Conservation (phyloP, 2,797 vertebrate genomes). For the Urophycis tenuis region DNA sequence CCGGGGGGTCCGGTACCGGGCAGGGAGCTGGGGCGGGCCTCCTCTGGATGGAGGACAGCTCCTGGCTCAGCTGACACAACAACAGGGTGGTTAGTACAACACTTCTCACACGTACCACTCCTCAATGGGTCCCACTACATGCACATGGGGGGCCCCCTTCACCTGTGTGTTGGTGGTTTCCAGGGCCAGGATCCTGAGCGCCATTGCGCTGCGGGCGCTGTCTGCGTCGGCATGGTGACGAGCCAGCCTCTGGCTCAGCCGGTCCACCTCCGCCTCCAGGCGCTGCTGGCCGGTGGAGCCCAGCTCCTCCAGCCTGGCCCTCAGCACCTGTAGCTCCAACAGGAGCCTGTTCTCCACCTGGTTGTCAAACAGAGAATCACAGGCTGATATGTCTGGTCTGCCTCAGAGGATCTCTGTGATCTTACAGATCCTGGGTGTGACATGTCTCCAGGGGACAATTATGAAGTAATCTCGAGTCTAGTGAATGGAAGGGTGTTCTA, state of each 20-base stretch:
- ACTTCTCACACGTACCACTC: too few species aligned
- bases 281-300: conserved; percentile 15
- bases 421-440: too few species aligned
- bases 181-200: conserved; percentile 38
- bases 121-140: too few species aligned
- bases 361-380: background rate
- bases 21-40: conserved; percentile 30
- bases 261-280: conserved; percentile 38
- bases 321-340: conserved; percentile 36
- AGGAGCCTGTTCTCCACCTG: conserved; percentile 45
- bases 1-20: conserved; percentile 17
- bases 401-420: too few species aligned
- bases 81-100: too few species aligned
- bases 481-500: too few species aligned
- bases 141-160: background rate
- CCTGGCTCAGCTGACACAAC: conserved; percentile 48
- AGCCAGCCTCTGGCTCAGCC: conserved; percentile 27
- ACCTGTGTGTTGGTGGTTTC: conserved; percentile 55
- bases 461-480: too few species aligned
- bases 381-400: too few species aligned
- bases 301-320: conserved; percentile 17
- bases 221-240: conserved; percentile 28
- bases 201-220: conserved; percentile 24
- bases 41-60: conserved; percentile 40
- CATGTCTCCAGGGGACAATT: too few species aligned